Conservation (phyloP, 1,140 invertebrate species). For the Oryzaephilus surinamensis region DNA sequence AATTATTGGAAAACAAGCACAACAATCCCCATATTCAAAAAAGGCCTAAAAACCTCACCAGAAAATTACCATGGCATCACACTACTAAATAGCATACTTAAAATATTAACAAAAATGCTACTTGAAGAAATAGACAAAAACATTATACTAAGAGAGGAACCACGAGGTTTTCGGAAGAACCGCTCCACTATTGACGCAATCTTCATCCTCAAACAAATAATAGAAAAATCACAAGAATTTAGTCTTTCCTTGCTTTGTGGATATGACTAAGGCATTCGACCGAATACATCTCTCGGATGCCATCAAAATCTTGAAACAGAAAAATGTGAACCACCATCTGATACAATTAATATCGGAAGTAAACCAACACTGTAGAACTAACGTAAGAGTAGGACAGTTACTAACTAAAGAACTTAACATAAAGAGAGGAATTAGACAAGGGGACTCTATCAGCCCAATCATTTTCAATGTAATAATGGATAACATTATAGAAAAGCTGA, state of each 20-base stretch:
- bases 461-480: too few relatives aligned
- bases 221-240: conserved; percentile 8
- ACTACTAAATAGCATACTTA: conserved; percentile 2
- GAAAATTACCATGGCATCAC: conserved; percentile 10
- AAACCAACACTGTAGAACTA: too few relatives aligned
- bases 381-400: too few relatives aligned
- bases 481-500: too few relatives aligned
- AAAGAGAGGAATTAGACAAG: too few relatives aligned
- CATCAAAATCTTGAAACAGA: too few relatives aligned
- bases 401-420: too few relatives aligned
- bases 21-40: conserved; percentile 9
- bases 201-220: conserved; percentile 10
- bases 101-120: conserved; percentile 10
- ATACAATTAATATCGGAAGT: too few relatives aligned
- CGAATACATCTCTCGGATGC: too few relatives aligned
- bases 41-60: conserved; percentile 5
- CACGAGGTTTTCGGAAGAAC: conserved; percentile 11
- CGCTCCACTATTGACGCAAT: conserved; percentile 12
- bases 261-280: too few relatives aligned
- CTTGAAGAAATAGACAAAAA: neutral
- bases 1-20: conserved; percentile 2
- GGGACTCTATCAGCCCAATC: too few relatives aligned
- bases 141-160: conserved; percentile 8
- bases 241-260: conserved; percentile 3
- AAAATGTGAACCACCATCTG: too few relatives aligned